Evolutionary conservation across 2,888 invertebrate genomes (phyloP).

Genomic region (Horisme vitalbata): DNA sequence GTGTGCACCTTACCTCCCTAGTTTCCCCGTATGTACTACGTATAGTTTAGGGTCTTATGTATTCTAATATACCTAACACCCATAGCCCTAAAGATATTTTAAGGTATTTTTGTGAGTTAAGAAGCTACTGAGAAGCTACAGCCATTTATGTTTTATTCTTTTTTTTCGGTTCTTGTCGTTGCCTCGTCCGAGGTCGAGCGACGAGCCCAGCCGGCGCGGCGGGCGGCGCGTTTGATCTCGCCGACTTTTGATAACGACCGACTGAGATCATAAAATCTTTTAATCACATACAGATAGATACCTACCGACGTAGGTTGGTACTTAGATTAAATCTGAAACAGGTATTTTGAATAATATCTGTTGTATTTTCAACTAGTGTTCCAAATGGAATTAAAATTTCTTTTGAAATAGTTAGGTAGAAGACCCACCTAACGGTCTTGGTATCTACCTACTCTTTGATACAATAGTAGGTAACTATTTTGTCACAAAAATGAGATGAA

Average conservation of each 20-base stretch:
- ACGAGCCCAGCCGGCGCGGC: conserved; percentile 40
- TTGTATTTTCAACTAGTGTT: conserved; percentile 24
- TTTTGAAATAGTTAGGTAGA: too few species aligned
- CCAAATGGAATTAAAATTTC: conserved; percentile 28
- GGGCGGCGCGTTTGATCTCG: conserved; percentile 45
- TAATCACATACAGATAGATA: too few species aligned
- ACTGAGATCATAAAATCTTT: conserved; percentile 54
- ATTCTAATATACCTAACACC: too few species aligned
- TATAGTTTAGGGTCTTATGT: too few species aligned
- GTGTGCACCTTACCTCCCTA: too few species aligned
- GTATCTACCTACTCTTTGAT: too few species aligned
- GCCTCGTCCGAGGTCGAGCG: conserved; percentile 42
- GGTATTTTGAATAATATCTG: conserved; percentile 34
- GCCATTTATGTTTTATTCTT: conserved; percentile 40
- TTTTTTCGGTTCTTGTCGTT: conserved; percentile 44
- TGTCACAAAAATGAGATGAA: not conserved
- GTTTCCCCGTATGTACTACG: too few species aligned
- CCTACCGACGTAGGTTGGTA: conserved; percentile 41
- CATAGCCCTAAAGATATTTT: too few species aligned
- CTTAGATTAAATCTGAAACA: conserved; percentile 41
- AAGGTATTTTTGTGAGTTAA: conserved; percentile 20
- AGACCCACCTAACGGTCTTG: too few species aligned
- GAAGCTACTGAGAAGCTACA: conserved; percentile 40
- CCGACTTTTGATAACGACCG: conserved; percentile 54
- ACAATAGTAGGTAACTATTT: too few species aligned